Evolutionary conservation across 1,140 invertebrate genomes (phyloP), one percentile per base, ranked within the genome.

Genomic region (Magallana angulata): DNA sequence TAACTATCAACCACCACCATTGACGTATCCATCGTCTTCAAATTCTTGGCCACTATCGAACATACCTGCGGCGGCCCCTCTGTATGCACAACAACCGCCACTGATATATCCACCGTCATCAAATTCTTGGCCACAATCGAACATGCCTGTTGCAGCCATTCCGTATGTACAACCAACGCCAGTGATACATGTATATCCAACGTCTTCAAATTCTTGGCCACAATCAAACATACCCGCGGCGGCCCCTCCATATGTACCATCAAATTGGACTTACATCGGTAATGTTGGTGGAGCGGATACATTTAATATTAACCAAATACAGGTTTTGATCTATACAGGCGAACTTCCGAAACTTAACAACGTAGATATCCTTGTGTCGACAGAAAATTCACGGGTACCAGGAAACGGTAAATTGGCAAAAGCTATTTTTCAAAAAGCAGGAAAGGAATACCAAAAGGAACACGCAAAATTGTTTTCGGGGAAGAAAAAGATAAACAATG

Each of bases 321-420:
- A 59, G 16, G 58, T 87, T 5, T n/a, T 59, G 7, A 76, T 87
- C 60, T 87, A 87, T 48, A 84, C 48, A 3, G 59, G 8, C 2
- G 62, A 87, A 59, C 24, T 87, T n/a, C 8, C 83, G 7, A 8
- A 84, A 6, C 7, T 87, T n/a, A 58, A 84, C 7, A 57, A 57
- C 9, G 58, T 87, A 11, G 86, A 87, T 36, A 68, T 58, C 9
- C 36, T 87, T 58, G 86, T 68, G 57, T 82, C 82, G 14, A 84
- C 60, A 24, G 86, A 87, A 84, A 68, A 87, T 60, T 7, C n/a
- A 3, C 9, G 5, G 3, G 7, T 76, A 1, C 36, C n/a, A 11
- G 86, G 86, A 58, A 24, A 24, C 7, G 82, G 86, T 0, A 9
- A 12, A 8, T 57, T 87, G n/a, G 36, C 86, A 11, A 87, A 7